Evolutionary conservation across 2,113 vertebrate genomes (phyloP), one percentile per base, ranked within the genome.

Genomic region (Axis porcinus): DNA sequence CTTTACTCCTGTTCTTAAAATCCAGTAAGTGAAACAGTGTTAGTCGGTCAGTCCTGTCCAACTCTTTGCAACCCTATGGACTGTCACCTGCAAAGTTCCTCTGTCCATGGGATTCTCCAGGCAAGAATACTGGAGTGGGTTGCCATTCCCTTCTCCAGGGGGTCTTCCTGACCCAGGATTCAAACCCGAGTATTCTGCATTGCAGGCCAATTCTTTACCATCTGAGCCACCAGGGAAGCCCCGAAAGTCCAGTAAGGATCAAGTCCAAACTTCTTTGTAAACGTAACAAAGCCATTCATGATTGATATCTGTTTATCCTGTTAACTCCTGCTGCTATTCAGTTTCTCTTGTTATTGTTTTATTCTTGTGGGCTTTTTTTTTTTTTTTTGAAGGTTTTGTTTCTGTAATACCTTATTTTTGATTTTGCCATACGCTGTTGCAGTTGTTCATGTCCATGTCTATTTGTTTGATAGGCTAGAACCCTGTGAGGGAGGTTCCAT

Each of bases 301-400:
- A 52, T 13, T 82, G 19, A 23, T 19, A 19, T 84, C 62, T 82
- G 58, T 7, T 17, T 40, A 0, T 70, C 19, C 45, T 45, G 85
- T 15, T 74, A 58, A 76, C n/a, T 89, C 21, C 40, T 1, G 1
- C 7, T 45, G 23, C 45, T 92, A 27, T 91, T 67, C 52, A 54
- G 8, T 83, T 94, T 89, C 87, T 25, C 93, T 95, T 95, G 43
- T 25, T 94, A 6, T 33, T 83, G 25, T 86, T 84, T 55, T 40
- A 62, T 50, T 91, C 47, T 28, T 17, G 11, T 67, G 33, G 28
- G 17, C 2, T 81, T 23, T 45, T 83, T 50, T 43, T 52, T 81
- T 17, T 43, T 30, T 45, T 45, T 45, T 45, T 7, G 0, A 50
- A 81, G 28, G 23, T 78, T 67, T 67, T 81, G 3, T 92, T 97